A percentile compares a stretch with the other conserved stretches of the same genome.
These are phyloP conservation scores for Hoplostethus mediterraneus DNA, from an alignment of 2,797 vertebrate species.

Conservation along the genomic window DNA sequence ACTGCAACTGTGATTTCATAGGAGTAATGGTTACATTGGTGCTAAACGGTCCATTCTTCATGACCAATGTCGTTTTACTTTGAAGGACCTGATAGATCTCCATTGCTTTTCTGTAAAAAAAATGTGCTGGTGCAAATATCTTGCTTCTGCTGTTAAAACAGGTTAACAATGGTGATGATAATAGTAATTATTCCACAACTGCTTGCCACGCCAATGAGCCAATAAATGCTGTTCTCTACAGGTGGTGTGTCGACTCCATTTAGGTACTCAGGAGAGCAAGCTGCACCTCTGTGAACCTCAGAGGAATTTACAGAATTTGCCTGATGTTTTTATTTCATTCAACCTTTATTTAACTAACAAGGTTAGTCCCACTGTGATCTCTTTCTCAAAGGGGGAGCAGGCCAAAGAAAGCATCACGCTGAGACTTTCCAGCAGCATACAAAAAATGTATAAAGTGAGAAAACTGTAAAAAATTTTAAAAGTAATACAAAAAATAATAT, in stretches of 20 bases:
- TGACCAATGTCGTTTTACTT: too few relatives aligned
- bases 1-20: too few relatives aligned
- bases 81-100: too few relatives aligned
- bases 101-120: too few relatives aligned
- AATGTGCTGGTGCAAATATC: not conserved
- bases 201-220: slow-evolving; percentile 21
- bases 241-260: slow-evolving; percentile 38
- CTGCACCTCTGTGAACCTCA: slow-evolving; percentile 13
- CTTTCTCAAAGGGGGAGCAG: not conserved
- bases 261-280: slow-evolving; percentile 32
- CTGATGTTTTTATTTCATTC: slow-evolving; percentile 25
- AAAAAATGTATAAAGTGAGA: too few relatives aligned
- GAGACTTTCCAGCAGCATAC: not conserved
- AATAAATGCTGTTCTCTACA: slow-evolving; percentile 17
- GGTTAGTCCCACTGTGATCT: slow-evolving; percentile 9
- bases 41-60: too few relatives aligned
- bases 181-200: slow-evolving; percentile 1
- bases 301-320: slow-evolving; percentile 1
- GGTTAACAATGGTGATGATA: not conserved
- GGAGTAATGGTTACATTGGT: too few relatives aligned
- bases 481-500: too few relatives aligned
- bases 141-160: not conserved
- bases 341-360: slow-evolving; percentile 28
- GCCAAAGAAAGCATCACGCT: slow-evolving; percentile 1
- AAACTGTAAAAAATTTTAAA: too few relatives aligned